These are phyloP conservation scores for Ormia ochracea DNA, from an alignment of 2,888 invertebrate genomes.

Conservation along the genomic window DNA sequence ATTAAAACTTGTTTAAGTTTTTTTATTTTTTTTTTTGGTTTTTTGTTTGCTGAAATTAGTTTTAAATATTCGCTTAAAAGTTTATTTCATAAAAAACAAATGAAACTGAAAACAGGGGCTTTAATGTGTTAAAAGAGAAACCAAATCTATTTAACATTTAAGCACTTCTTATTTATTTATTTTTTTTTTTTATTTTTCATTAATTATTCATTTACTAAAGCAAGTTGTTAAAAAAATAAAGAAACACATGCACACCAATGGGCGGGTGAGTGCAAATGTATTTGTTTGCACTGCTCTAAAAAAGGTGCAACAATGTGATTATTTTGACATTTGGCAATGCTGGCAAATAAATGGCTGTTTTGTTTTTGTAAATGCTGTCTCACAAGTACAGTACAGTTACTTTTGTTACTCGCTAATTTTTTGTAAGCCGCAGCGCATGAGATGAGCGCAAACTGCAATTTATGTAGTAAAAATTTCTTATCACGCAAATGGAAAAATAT, in stretches of 20 bases:
- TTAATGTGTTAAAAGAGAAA: background rate
- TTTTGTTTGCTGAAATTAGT: background rate
- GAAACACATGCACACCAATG: too few species aligned
- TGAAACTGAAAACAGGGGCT: background rate
- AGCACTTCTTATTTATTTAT: background rate
- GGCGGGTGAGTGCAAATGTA: too few species aligned
- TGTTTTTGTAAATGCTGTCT: background rate
- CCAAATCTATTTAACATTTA: background rate
- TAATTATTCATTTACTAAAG: background rate
- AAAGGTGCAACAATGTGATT: background rate
- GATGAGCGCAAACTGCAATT: background rate
- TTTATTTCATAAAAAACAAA: background rate
- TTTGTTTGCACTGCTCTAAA: background rate
- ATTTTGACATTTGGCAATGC: background rate
- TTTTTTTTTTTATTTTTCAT: background rate
- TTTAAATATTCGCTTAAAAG: background rate
- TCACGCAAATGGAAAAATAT: slow-evolving; percentile 37
- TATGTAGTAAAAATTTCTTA: slow-evolving; percentile 41
- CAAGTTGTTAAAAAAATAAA: background rate
- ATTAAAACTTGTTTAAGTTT: background rate
- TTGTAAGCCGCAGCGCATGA: background rate
- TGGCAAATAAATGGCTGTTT: background rate
- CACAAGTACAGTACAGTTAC: background rate
- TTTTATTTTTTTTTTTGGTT: background rate
- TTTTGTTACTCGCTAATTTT: background rate